Evolutionary conservation across 2,113 vertebrate species (phyloP).

Genomic region (Chlamydotis undulata): DNA sequence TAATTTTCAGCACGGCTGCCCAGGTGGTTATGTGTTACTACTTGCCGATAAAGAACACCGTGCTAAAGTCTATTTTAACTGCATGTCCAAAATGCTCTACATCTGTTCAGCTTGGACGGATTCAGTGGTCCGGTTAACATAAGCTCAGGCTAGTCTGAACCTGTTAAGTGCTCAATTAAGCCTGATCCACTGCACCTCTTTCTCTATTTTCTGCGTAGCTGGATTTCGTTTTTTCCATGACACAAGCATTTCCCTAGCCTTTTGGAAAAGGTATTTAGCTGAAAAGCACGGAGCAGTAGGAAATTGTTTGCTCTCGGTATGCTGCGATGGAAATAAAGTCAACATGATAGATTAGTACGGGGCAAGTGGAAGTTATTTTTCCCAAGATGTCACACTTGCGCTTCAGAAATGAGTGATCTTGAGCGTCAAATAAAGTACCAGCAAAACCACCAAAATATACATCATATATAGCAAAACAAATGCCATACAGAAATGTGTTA

Average conservation of each 20-base stretch:
- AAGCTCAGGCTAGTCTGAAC: conserved; percentile 46
- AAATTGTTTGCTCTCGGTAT: conserved; percentile 42
- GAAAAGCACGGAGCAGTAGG: not conserved
- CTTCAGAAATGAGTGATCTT: conserved; percentile 30
- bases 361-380: conserved; percentile 39
- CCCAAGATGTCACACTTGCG: not conserved
- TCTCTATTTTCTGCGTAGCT: conserved; percentile 17
- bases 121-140: conserved; percentile 21
- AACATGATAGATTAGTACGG: conserved; percentile 23
- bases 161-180: conserved; percentile 55
- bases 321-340: conserved; percentile 3
- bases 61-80: not conserved
- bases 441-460: not conserved
- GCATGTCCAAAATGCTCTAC: not conserved
- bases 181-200: conserved; percentile 27
- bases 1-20: not conserved
- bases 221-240: conserved; percentile 50
- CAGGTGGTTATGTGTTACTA: not conserved
- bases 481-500: not conserved
- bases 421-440: not conserved
- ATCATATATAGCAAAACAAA: conserved; percentile 16
- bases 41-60: not conserved
- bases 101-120: conserved; percentile 50
- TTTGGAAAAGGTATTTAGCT: conserved; percentile 43
- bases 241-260: conserved; percentile 13